A percentile compares a stretch with the other conserved stretches of the same genome.
Evolutionary conservation across 1,140 invertebrate species (phyloP).

Genomic region (Drosophila watanabei): DNA sequence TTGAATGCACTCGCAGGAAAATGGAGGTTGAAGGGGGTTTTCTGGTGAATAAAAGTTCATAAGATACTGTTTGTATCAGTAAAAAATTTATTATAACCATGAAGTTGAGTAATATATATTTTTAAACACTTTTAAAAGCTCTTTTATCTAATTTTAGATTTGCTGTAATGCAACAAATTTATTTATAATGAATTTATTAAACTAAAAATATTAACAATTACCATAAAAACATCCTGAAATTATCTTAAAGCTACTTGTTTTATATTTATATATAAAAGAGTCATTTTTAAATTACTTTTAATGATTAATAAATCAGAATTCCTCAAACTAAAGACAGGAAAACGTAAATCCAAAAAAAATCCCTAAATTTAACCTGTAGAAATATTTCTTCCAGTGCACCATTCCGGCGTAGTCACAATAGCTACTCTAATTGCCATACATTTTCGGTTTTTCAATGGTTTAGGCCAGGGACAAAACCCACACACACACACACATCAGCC

Average conservation of each 20-base stretch:
- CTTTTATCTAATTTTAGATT: too few relatives aligned
- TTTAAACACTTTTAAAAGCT: not conserved
- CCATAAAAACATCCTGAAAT: not conserved
- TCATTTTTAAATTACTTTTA: not conserved
- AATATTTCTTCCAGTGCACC: constrained; percentile 16
- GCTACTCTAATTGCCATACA: constrained; percentile 81
- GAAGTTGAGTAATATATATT: not conserved
- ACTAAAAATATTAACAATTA: not conserved
- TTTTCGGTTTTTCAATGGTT: constrained; percentile 81
- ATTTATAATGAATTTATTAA: not conserved
- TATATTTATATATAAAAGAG: not conserved
- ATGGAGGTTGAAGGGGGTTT: rapidly evolving
- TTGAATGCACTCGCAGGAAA: constrained; percentile 13
- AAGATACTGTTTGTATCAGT: not conserved
- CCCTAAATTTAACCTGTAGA: too few relatives aligned
- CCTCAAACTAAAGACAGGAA: not conserved
- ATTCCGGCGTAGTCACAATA: constrained; percentile 60
- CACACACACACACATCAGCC: constrained; percentile 4
- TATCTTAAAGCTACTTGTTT: not conserved
- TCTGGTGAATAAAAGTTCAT: not conserved
- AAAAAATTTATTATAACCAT: too few relatives aligned
- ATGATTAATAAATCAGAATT: not conserved
- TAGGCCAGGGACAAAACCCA: constrained; percentile 50
- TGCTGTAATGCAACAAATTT: too few relatives aligned
- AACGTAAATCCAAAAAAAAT: not conserved